A percentile compares a stretch with the other conserved stretches of the same genome.
These are phyloP conservation scores for Dryas iulia DNA, from an alignment of 1,140 invertebrate genomes.

Conservation along the genomic window DNA sequence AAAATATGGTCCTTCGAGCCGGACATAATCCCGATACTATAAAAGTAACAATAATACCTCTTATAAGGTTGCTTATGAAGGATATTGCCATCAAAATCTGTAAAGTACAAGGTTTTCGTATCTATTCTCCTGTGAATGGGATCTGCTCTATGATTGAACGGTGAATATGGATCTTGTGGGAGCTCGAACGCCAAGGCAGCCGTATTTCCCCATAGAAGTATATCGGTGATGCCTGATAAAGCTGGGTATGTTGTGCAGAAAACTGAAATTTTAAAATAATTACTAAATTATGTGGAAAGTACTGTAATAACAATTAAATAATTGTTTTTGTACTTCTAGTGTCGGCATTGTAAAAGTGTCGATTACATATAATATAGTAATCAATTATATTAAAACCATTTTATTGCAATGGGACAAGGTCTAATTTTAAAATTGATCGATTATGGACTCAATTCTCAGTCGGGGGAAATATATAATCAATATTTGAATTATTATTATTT, in stretches of 20 bases:
- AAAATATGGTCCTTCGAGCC: background rate
- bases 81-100: conserved; percentile 61
- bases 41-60: conserved; percentile 37
- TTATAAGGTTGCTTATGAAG: conserved; percentile 56
- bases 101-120: conserved; percentile 62
- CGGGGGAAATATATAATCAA: no score
- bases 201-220: conserved; percentile 85
- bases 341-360: no score
- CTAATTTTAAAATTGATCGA: no score
- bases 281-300: background rate
- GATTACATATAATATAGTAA: no score
- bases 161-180: conserved; percentile 82
- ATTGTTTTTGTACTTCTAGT: background rate
- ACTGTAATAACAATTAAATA: background rate
- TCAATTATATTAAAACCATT: no score
- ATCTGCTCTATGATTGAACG: conserved; percentile 67
- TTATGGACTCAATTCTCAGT: no score
- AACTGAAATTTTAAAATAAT: conserved; percentile 65
- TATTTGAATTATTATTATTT: no score
- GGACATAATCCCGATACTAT: background rate
- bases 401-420: no score
- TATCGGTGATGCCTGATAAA: conserved; percentile 79
- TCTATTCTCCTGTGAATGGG: conserved; percentile 71
- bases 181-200: conserved; percentile 88
- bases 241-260: conserved; percentile 84